Evolutionary conservation across 2,113 vertebrate species (phyloP).

Genomic region (Strigops habroptila): DNA sequence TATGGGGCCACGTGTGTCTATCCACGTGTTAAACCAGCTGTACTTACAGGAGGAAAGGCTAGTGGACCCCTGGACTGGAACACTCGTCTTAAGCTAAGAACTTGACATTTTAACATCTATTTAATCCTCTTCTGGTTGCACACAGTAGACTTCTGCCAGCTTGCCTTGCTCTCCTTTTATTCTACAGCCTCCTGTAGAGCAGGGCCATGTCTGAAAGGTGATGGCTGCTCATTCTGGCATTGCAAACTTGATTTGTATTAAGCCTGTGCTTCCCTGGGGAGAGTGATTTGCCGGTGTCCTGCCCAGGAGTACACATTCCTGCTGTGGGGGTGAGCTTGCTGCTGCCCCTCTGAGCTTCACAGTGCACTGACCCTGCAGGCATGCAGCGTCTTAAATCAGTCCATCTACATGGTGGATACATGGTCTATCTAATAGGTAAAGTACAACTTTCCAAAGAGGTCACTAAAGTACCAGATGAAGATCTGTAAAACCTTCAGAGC

Average conservation of each 20-base stretch:
- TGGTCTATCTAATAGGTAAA: neutral
- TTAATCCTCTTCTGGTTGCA: neutral
- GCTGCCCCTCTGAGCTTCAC: neutral
- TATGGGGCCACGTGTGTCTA: accelerated
- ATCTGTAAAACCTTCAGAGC: neutral
- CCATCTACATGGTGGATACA: accelerated
- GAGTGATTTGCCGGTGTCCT: accelerated
- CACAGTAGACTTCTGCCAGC: neutral
- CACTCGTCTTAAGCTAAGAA: neutral
- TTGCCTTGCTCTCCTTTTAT: neutral
- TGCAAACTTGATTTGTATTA: too few species aligned
- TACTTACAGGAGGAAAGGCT: neutral
- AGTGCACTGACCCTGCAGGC: neutral
- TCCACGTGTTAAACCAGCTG: neutral
- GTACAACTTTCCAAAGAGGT: neutral
- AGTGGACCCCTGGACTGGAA: neutral
- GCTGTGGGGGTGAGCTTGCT: neutral
- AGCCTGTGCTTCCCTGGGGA: accelerated
- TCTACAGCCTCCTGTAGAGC: neutral
- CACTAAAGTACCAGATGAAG: neutral
- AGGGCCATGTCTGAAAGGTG: accelerated
- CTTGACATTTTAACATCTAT: neutral
- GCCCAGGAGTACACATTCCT: neutral
- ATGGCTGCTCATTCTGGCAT: neutral
- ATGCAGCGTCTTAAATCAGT: accelerated